Percentiles rank a stretch among this genome's conserved stretches.
Conservation (phyloP, 2,113 vertebrate species). For the Callipepla squamata region DNA sequence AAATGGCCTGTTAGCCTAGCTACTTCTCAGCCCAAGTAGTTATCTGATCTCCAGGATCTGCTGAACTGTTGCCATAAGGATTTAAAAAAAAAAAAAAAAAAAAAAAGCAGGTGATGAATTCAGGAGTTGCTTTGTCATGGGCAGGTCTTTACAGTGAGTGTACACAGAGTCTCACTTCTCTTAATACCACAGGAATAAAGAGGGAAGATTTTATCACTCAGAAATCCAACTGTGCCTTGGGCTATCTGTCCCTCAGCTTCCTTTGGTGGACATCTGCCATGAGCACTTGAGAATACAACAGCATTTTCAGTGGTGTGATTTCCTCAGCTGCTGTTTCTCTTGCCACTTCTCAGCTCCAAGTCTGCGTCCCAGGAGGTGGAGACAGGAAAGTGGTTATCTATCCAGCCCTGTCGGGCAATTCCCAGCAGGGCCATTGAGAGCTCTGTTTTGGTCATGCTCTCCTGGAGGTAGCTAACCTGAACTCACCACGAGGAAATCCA, state of each 20-base stretch:
- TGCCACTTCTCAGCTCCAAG: background rate
- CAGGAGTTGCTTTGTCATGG: background rate
- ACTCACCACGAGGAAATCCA: background rate
- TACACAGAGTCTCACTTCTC: background rate
- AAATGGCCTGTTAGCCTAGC: background rate
- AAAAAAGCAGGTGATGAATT: background rate
- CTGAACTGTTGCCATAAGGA: background rate
- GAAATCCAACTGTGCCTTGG: background rate
- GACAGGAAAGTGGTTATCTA: background rate
- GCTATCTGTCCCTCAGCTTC: background rate
- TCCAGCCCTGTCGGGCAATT: background rate
- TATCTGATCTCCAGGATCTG: background rate
- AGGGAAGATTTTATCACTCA: background rate
- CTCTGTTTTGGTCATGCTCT: background rate
- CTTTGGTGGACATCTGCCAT: background rate
- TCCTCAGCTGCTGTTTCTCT: background rate
- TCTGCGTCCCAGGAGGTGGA: background rate
- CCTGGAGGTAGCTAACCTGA: background rate
- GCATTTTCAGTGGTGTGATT: background rate
- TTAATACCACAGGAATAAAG: background rate
- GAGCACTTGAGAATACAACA: background rate
- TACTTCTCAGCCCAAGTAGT: background rate
- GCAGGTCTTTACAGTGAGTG: background rate
- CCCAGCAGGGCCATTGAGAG: background rate
- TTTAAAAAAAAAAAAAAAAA: conserved; percentile 6